A percentile compares a stretch with the other conserved stretches of the same genome.
phyloP scores from a whole-genome alignment of 2,797 vertebrate species.

The Eupleurogrammus muticus region DNA sequence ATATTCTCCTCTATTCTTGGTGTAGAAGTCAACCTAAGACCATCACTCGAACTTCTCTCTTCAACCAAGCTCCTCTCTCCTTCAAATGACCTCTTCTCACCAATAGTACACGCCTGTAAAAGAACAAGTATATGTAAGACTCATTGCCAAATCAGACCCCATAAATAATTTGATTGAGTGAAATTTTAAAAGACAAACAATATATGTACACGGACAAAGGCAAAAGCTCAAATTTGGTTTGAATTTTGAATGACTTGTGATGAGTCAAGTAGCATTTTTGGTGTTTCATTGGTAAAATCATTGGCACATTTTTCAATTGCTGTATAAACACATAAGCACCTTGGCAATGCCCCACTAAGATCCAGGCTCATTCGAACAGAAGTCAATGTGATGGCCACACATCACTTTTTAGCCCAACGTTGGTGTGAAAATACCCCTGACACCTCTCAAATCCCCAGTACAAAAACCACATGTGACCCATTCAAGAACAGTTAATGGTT shows the following conservation, averaged over 20 bases:
- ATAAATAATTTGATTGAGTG: conserved; percentile 51
- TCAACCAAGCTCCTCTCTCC: conserved; percentile 77
- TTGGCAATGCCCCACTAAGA: conserved; percentile 70
- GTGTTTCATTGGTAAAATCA: conserved; percentile 16
- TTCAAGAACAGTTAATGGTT: conserved; percentile 79
- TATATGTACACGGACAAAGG: conserved; percentile 1
- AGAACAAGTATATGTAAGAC: conserved; percentile 84
- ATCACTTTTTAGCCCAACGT: conserved; percentile 46
- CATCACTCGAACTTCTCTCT: conserved; percentile 71
- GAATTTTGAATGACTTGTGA: conserved; percentile 31
- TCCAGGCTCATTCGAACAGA: conserved; percentile 71
- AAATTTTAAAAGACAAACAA: conserved; percentile 45
- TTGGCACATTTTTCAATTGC: conserved; percentile 35
- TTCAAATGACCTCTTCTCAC: conserved; percentile 78
- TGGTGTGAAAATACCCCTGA: conserved; percentile 33
- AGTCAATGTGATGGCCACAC: conserved; percentile 63
- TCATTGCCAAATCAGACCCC: conserved; percentile 66
- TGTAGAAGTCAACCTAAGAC: conserved; percentile 66
- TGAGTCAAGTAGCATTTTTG: neutral
- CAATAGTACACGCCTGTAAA: conserved; percentile 81
- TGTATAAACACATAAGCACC: conserved; percentile 67
- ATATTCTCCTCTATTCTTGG: conserved; percentile 46
- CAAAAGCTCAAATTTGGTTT: conserved; percentile 23
- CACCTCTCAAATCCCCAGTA: conserved; percentile 58
- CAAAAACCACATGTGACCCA: conserved; percentile 84